A percentile compares a stretch with the other conserved stretches of the same genome.
phyloP scores from a whole-genome alignment of 2,113 vertebrate species.

The Barnardius zonarius region DNA sequence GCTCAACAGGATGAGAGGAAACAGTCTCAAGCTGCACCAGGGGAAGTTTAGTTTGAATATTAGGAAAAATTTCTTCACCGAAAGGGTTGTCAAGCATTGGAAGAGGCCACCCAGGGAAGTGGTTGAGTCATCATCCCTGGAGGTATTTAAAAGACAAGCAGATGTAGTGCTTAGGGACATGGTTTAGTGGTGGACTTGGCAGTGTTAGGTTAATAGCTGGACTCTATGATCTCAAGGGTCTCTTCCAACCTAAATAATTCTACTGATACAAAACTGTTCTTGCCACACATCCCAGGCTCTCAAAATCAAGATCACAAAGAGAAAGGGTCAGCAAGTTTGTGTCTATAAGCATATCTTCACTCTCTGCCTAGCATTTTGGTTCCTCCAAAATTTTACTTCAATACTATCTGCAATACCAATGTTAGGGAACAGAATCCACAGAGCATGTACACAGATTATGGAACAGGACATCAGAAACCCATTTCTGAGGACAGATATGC shows the following conservation, averaged over 20 bases:
- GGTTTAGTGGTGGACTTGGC: background rate
- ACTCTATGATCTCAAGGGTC: background rate
- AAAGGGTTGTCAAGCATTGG: background rate
- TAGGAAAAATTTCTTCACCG: background rate
- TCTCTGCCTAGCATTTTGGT: background rate
- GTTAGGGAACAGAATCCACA: background rate
- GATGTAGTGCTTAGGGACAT: background rate
- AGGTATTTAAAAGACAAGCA: background rate
- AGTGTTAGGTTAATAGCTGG: background rate
- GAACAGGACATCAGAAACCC: background rate
- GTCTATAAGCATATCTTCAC: background rate
- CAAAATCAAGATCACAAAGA: background rate
- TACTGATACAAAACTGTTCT: background rate
- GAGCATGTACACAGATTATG: background rate
- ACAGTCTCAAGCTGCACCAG: background rate
- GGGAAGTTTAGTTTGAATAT: background rate
- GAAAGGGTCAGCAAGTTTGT: background rate
- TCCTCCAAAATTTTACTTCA: background rate
- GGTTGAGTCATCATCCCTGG: background rate
- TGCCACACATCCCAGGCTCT: background rate
- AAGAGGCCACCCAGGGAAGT: background rate
- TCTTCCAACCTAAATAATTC: background rate
- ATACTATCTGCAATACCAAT: background rate
- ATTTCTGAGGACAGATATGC: background rate
- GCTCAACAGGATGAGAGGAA: background rate